These are phyloP conservation scores for Crepidodera aurea DNA, from an alignment of 2,888 invertebrate genomes.

Conservation along the genomic window DNA sequence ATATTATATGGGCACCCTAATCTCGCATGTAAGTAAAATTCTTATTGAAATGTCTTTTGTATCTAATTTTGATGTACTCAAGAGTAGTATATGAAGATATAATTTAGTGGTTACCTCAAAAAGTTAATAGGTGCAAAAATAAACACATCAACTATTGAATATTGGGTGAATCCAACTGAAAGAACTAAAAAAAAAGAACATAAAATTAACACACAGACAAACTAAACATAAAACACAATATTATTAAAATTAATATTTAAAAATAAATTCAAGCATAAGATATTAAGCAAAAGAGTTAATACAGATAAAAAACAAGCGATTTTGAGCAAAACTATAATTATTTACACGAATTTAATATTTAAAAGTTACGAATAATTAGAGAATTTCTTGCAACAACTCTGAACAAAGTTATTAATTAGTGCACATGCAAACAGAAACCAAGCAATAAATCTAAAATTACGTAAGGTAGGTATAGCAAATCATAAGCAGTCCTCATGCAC, in stretches of 20 bases:
- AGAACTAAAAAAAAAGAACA: conserved; percentile 52
- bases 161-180: conserved; percentile 60
- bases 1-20: too few relatives aligned
- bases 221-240: conserved; percentile 3
- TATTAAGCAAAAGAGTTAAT: background rate
- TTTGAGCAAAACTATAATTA: too few relatives aligned
- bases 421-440: conserved; percentile 12
- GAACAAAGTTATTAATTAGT: too few relatives aligned
- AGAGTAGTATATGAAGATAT: conserved; percentile 39
- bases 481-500: conserved; percentile 43
- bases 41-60: background rate
- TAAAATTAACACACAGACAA: conserved; percentile 37
- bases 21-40: too few relatives aligned
- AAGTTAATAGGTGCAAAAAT: conserved; percentile 55
- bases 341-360: too few relatives aligned
- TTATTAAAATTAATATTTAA: background rate
- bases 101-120: conserved; percentile 52
- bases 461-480: conserved; percentile 24
- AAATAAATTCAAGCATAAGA: background rate
- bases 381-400: too few relatives aligned
- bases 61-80: conserved; percentile 5
- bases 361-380: too few relatives aligned
- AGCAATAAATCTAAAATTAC: conserved; percentile 9
- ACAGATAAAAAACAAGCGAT: background rate
- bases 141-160: conserved; percentile 57